Conservation (phyloP, 2,113 vertebrate genomes). For the Cathartes aura region DNA sequence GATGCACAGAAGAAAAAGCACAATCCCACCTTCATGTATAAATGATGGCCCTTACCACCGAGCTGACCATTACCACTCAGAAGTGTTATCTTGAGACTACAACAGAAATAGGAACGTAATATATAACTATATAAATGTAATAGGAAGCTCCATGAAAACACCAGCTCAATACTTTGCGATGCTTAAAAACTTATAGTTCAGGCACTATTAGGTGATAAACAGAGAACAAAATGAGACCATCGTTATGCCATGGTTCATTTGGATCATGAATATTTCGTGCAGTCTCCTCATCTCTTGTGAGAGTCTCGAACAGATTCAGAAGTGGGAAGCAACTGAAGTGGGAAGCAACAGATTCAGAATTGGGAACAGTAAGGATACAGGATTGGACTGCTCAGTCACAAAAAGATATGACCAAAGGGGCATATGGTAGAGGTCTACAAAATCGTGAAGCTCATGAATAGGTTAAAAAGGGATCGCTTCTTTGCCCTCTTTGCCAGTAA, state of each 20-base stretch:
- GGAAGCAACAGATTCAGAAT: not conserved
- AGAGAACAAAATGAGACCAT: not conserved
- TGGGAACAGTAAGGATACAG: not conserved
- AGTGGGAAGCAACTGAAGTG: not conserved
- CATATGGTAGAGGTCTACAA: not conserved
- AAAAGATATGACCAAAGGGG: not conserved
- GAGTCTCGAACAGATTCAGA: not conserved
- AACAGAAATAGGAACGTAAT: not conserved
- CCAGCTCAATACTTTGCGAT: not conserved
- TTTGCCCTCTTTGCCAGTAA: not conserved
- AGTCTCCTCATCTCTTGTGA: not conserved
- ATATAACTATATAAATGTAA: not conserved
- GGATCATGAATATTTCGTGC: not conserved
- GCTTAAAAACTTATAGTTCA: not conserved
- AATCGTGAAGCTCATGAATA: not conserved
- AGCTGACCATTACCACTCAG: not conserved
- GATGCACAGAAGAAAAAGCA: not conserved
- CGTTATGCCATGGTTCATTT: fast-evolving
- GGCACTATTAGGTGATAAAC: not conserved
- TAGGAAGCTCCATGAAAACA: not conserved
- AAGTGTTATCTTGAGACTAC: not conserved
- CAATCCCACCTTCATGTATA: not conserved
- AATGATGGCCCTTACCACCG: not conserved
- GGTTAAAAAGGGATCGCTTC: not conserved
- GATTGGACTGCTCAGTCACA: not conserved